Percentiles rank a stretch among this genome's conserved stretches.
Evolutionary conservation across 2,888 invertebrate species (phyloP).

Genomic region (Microctonus aethiopoides): DNA sequence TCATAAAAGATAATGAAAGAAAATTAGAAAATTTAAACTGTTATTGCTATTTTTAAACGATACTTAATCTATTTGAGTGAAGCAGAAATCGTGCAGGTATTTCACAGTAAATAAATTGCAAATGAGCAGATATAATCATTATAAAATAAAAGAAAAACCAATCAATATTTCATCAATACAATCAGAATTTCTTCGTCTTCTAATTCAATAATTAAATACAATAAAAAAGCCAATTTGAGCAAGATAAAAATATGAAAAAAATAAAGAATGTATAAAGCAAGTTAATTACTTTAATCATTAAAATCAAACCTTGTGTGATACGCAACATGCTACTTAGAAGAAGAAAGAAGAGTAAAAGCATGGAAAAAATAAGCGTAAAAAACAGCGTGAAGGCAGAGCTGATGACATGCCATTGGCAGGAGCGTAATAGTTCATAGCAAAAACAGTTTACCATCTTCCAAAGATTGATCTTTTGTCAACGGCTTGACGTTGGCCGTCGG

Average conservation of each 20-base stretch:
- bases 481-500: constrained; percentile 62
- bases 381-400: constrained; percentile 28
- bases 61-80: constrained; percentile 21
- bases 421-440: constrained; percentile 69
- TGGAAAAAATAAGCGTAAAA: constrained; percentile 26
- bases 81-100: not conserved
- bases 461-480: constrained; percentile 65
- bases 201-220: not conserved
- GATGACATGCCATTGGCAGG: constrained; percentile 64
- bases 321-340: constrained; percentile 13
- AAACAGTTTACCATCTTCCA: constrained; percentile 67
- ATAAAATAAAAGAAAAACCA: not conserved
- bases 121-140: not conserved
- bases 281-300: constrained; percentile 5
- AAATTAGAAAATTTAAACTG: constrained; percentile 47
- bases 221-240: not conserved
- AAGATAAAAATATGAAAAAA: no score
- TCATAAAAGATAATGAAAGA: not conserved
- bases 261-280: not conserved
- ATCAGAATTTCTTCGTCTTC: not conserved
- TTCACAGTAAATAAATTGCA: constrained; percentile 16
- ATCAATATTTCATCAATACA: not conserved
- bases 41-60: constrained; percentile 55
- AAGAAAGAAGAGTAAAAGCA: constrained; percentile 4
- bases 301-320: constrained; percentile 22